Evolutionary conservation across 1,140 invertebrate genomes (phyloP), one percentile per base, ranked within the genome.

Genomic region (Littorina saxatilis): DNA sequence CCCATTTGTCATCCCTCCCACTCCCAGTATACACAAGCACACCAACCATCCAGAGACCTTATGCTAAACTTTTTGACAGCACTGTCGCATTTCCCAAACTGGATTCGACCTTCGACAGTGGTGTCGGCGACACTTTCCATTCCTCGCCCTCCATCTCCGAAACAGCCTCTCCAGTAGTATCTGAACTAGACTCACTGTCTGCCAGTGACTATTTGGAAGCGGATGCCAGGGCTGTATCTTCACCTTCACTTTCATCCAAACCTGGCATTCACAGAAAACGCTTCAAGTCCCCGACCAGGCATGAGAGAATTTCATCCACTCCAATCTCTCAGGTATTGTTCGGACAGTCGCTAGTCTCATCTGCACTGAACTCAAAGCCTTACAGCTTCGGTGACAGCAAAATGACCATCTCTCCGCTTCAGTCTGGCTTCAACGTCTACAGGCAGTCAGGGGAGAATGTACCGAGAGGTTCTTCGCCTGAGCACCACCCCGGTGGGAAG

Each of bases 1-100:
- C n/a, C 37, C 7, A 9, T 43, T 17, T 23, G 11, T 20, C 0
- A 3, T 43, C 17, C 17, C 11, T 40, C 37, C 70, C 66, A 35
- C 66, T 37, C n/a, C 70, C 70, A 73, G 70, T 73, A 17, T 73
- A 39, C 40, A 73, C 70, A n/a, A 73, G 70, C 39, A 73, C 70
- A 11, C 70, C 70, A 23, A 39, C 23, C 23, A 20, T 43, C 20
- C 17, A 39, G 39, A 39, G 40, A 29, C 23, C 23, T 23, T 73
- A 23, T 40, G 20, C 35, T 37, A 73, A 43, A 27, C 70, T 73
- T 7, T 43, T 73, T 15, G 70, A 73, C 40, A 73, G 70, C 40
- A 43, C 43, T 23, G n/a, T 73, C 11, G 23, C 70, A n/a, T 73
- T 73, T 27, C 70, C 70, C 37, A 73, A 73, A 43, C 32, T 73